Base-by-base conservation (phyloP, 92 coral and sea anemone genomes). In the Porites lobata region DNA sequence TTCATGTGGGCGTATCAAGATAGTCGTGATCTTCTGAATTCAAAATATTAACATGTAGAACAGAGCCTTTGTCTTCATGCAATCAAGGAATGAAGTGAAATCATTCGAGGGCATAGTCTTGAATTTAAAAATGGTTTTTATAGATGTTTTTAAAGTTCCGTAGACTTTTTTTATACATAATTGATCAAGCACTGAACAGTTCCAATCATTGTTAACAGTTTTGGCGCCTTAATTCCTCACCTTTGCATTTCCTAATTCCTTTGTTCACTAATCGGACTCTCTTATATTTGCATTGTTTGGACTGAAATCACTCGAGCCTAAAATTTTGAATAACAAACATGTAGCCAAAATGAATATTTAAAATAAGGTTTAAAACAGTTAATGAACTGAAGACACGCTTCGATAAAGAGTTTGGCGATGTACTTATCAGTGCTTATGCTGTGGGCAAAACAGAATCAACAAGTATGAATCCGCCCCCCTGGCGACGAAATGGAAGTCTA, bases 401-500 rank as follows among this genome's bases (percentile, higher is more conserved):
- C 6, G 3, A 5, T 4, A n/a, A 24, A 13, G 13, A 20, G n/a
- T 14, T 50, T 15, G 14, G 13, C 61, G 1, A 56, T 10, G 61
- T 15, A 21, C 75, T 79, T 15, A 19, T 50, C 6, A 54, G 15
- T 38, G 47, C 47, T 10, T 56, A 7, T 21, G 24, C 74, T 65
- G 12, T 17, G 57, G 24, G 51, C 6, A 19, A 22, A 66, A 51
- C 15, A 24, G 18, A 18, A 47, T 81, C 18, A 9, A 66, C 8
- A 20, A 1, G 50, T 13, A 59, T 38, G 32, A 61, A 71, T 43
- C 22, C 53, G 61, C 15, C 15, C 10, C 87, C 87, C 11, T 71
- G 87, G 78, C 69, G 72, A 62, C 78, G 87, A 72, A 83, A 61
- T 62, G 87, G 79, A 43, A 47, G 80, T n/a, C 47, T 38, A 38